Evolutionary conservation across 2,113 vertebrate genomes (phyloP).

Genomic region (Hymenochirus boettgeri): DNA sequence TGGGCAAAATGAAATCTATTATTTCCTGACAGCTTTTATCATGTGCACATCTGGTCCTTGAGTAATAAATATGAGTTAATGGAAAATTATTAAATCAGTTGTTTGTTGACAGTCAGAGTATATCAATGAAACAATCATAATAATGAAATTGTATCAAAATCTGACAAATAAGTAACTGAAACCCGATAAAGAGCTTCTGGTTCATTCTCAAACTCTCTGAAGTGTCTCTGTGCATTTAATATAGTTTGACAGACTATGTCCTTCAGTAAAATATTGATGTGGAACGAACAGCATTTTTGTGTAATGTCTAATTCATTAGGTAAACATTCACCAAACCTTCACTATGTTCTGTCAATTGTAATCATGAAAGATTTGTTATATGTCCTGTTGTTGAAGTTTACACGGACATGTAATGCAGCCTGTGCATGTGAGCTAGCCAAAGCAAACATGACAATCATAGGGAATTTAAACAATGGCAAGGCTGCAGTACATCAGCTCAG

Average conservation of each 20-base stretch:
- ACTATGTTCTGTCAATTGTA: neutral
- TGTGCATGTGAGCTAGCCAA: neutral
- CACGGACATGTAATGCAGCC: neutral
- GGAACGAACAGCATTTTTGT: neutral
- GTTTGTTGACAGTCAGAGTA: too few species aligned
- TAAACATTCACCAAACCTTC: neutral
- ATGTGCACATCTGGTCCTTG: too few species aligned
- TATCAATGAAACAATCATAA: too few species aligned
- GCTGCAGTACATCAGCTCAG: too few species aligned
- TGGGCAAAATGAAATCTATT: too few species aligned
- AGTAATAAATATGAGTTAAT: too few species aligned
- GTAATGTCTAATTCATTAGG: neutral
- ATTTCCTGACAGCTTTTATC: too few species aligned
- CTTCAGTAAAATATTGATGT: neutral
- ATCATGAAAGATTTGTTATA: neutral
- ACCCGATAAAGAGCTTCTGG: slow-evolving; percentile 22
- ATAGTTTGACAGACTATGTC: slow-evolving; percentile 6
- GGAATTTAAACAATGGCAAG: neutral
- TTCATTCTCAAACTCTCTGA: fast-evolving
- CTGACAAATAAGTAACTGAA: neutral
- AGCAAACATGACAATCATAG: neutral
- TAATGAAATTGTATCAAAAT: neutral
- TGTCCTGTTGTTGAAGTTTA: neutral
- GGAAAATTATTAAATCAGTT: too few species aligned
- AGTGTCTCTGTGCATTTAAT: fast-evolving